Evolutionary conservation across 2,888 invertebrate species (phyloP).

Genomic region (Amphipoea lucens): DNA sequence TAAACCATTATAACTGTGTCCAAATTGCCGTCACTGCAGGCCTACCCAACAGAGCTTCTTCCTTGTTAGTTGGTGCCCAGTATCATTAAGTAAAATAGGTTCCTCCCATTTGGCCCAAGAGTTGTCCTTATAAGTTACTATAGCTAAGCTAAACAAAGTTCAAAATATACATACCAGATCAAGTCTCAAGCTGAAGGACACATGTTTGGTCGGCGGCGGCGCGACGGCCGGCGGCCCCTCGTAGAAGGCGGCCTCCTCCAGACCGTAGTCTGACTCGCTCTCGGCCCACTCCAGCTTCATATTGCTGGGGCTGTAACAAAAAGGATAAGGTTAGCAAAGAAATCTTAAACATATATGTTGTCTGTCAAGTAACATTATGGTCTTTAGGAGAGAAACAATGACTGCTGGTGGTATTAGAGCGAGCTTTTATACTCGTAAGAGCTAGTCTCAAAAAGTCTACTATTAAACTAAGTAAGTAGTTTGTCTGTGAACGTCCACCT

Average conservation of each 20-base stretch:
- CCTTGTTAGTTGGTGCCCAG: not conserved
- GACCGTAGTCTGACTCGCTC: constrained; percentile 91
- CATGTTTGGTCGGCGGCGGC: constrained; percentile 86
- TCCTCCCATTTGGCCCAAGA: not conserved
- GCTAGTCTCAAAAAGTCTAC: not conserved
- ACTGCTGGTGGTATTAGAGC: not conserved
- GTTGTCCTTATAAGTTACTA: not conserved
- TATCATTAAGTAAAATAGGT: not conserved
- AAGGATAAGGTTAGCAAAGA: not conserved
- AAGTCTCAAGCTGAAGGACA: constrained; percentile 87
- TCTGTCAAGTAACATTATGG: not conserved
- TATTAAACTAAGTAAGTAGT: not conserved
- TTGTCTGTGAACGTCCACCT: not conserved
- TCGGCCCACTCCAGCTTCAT: constrained; percentile 92
- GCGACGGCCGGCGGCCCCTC: constrained; percentile 89
- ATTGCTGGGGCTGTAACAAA: constrained; percentile 85
- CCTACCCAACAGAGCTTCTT: not conserved
- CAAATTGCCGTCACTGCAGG: not conserved
- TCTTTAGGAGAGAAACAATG: not conserved
- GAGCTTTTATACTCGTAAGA: not conserved
- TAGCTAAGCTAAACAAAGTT: not conserved
- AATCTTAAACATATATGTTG: too few relatives aligned
- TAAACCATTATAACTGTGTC: not conserved
- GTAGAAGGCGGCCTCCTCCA: constrained; percentile 93
- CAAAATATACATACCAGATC: constrained; percentile 80